Conservation (phyloP, 2,797 vertebrate species). For the Pseudomugil tenellus region DNA sequence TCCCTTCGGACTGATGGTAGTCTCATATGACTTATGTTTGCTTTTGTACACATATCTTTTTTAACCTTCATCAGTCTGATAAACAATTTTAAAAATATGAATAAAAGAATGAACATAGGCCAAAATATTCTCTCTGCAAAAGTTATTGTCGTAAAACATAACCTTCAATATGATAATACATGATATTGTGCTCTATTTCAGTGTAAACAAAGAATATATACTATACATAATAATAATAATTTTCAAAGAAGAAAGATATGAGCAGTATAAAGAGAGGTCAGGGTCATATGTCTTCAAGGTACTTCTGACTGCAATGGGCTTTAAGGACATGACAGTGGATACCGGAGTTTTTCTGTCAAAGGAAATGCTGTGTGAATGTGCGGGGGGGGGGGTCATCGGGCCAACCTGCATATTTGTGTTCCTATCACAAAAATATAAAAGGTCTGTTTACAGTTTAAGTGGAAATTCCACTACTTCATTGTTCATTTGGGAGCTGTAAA, state of each 20-base stretch:
- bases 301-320: constrained; percentile 19
- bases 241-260: constrained; percentile 24
- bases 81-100: constrained; percentile 49
- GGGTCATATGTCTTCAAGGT: constrained; percentile 9
- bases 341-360: constrained; percentile 26
- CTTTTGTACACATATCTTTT: constrained; percentile 36
- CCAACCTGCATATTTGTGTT: constrained; percentile 32
- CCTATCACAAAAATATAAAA: constrained; percentile 18
- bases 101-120: constrained; percentile 52
- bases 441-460: constrained; percentile 42
- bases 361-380: constrained; percentile 6
- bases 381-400: constrained; percentile 4
- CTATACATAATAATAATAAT: no score
- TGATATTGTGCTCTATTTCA: constrained; percentile 48
- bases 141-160: constrained; percentile 30
- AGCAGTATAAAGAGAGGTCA: neutral
- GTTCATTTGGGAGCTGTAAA: constrained; percentile 54
- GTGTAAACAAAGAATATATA: constrained; percentile 32
- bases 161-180: constrained; percentile 45
- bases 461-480: constrained; percentile 42
- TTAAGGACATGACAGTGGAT: constrained; percentile 20
- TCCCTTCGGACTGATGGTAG: constrained; percentile 35
- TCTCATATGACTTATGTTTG: constrained; percentile 18
- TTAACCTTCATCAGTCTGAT: constrained; percentile 34
- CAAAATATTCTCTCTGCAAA: constrained; percentile 36